These are phyloP conservation scores for Steatocranus sp. DNA, from an alignment of 2,797 vertebrate species.

Conservation along the genomic window DNA sequence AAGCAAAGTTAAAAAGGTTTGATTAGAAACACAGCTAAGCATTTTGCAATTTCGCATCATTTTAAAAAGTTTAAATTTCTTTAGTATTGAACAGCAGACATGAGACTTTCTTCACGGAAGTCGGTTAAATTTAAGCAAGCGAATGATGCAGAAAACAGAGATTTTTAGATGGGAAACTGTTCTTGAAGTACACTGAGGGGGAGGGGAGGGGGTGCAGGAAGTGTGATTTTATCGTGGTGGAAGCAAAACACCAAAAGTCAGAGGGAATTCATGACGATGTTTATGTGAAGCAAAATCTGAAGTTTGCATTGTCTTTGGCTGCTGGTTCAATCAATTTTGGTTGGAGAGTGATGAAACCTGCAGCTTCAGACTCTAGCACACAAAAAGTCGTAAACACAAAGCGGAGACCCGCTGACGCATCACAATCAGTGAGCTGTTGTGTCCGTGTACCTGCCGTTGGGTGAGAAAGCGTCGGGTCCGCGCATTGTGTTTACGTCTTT, in stretches of 20 bases:
- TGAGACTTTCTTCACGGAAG: background rate
- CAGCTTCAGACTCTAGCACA: rapidly evolving
- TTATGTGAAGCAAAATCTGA: rapidly evolving
- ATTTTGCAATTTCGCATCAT: background rate
- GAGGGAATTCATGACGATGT: rapidly evolving
- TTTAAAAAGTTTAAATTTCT: rapidly evolving
- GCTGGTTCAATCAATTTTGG: rapidly evolving
- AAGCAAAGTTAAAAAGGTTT: background rate
- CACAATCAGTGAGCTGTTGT: background rate
- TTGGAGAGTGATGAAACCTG: background rate
- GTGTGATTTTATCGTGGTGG: rapidly evolving
- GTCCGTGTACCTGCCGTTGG: rapidly evolving
- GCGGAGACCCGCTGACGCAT: rapidly evolving
- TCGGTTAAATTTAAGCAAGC: background rate
- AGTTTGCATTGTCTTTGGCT: background rate
- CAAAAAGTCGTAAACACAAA: rapidly evolving
- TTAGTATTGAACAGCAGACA: background rate
- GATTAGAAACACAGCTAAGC: background rate
- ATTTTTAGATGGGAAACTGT: background rate
- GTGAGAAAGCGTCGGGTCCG: background rate
- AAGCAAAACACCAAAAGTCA: background rate
- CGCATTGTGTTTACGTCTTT: background rate
- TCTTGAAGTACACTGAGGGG: background rate
- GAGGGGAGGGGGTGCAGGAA: background rate
- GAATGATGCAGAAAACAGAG: background rate